Percentiles rank a stretch among this genome's conserved stretches.
phyloP scores from a whole-genome alignment of 2,113 vertebrate species.

The Cephalopholis sonnerati region DNA sequence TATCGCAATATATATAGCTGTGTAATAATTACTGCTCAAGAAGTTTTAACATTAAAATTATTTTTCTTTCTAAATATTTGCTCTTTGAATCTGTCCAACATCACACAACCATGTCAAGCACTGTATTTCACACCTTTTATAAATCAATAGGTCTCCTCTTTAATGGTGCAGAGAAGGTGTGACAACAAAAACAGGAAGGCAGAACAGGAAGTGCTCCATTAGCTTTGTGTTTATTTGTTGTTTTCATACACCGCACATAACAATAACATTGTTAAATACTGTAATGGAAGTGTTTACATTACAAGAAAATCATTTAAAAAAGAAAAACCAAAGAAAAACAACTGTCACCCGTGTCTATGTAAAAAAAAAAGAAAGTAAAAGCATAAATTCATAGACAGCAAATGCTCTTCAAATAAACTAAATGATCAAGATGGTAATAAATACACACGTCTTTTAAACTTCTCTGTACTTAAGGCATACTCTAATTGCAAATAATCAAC shows the following conservation, averaged over 20 bases:
- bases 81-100: not conserved
- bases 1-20: slow-evolving; percentile 61
- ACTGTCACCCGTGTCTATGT: slow-evolving; percentile 56
- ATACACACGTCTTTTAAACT: slow-evolving; percentile 60
- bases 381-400: slow-evolving; percentile 47
- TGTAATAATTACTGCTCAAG: slow-evolving; percentile 66
- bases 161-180: not conserved
- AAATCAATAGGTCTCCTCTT: not conserved
- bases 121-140: not conserved
- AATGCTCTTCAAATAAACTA: slow-evolving; percentile 55
- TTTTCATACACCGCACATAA: slow-evolving; percentile 82
- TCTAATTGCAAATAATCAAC: slow-evolving; percentile 74
- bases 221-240: slow-evolving; percentile 82
- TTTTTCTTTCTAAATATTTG: slow-evolving; percentile 52
- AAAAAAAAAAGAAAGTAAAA: slow-evolving; percentile 43
- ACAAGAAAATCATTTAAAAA: slow-evolving; percentile 66
- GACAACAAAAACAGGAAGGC: not conserved
- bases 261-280: slow-evolving; percentile 84
- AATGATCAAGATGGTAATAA: slow-evolving; percentile 56
- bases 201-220: slow-evolving; percentile 33
- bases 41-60: slow-evolving; percentile 75
- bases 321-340: slow-evolving; percentile 49
- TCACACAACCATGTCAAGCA: not conserved
- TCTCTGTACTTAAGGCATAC: slow-evolving; percentile 81
- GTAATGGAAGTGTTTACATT: slow-evolving; percentile 78